phyloP scores from a whole-genome alignment of 92 coral and sea anemone genomes.

The Hydrozoanthus gracilis region DNA sequence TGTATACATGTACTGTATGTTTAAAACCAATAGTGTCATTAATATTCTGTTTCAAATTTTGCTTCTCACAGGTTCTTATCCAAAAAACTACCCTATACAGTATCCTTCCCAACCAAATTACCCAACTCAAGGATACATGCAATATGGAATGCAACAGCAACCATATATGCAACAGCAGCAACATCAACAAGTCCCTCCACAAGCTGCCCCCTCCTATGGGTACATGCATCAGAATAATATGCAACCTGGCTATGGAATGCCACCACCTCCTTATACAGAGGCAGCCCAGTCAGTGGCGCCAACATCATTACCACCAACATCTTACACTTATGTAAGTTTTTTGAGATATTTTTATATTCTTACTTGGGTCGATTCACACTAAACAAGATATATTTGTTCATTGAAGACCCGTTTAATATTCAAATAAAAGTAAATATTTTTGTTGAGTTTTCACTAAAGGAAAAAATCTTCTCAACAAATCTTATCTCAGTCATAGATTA shows the following conservation, averaged over 20 bases:
- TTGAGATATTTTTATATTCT: not conserved
- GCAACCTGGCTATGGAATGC: conserved; percentile 66
- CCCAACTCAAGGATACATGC: conserved; percentile 43
- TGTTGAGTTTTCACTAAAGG: too few species aligned
- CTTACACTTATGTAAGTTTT: conserved; percentile 37
- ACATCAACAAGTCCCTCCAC: conserved; percentile 31
- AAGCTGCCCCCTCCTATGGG: conserved; percentile 37
- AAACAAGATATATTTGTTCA: too few species aligned
- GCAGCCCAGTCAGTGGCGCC: conserved; percentile 40
- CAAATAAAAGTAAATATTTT: too few species aligned
- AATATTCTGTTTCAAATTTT: too few species aligned
- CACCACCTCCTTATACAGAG: conserved; percentile 82
- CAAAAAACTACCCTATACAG: conserved; percentile 23
- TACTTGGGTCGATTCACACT: too few species aligned
- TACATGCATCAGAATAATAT: conserved; percentile 32
- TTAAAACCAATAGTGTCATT: too few species aligned
- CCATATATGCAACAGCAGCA: conserved; percentile 52
- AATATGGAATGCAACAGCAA: conserved; percentile 53
- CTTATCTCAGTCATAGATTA: too few species aligned
- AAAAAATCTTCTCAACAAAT: too few species aligned
- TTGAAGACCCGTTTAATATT: too few species aligned
- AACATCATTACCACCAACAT: conserved; percentile 14
- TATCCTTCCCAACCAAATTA: conserved; percentile 44
- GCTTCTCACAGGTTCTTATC: conserved; percentile 12
- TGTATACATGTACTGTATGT: too few species aligned